These are phyloP conservation scores for Cabera pusaria DNA, from an alignment of 2,888 invertebrate species.

Conservation along the genomic window DNA sequence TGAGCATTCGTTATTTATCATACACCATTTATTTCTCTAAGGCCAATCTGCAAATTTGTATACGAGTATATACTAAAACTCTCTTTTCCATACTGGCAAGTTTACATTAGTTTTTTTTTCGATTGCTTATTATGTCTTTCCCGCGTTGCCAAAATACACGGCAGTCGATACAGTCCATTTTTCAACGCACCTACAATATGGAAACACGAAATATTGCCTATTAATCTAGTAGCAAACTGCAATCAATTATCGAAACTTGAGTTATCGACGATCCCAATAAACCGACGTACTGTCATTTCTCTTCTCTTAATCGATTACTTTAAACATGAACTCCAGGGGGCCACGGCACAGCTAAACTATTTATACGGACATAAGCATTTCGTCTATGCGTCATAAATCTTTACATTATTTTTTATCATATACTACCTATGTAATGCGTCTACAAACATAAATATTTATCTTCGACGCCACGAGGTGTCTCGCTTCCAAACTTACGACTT, in stretches of 20 bases:
- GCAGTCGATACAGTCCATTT: conserved; percentile 42
- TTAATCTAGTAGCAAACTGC: conserved; percentile 75
- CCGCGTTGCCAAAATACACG: no score
- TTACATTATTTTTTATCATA: conserved; percentile 50
- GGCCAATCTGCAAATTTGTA: no score
- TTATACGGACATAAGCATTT: conserved; percentile 56
- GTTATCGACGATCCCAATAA: conserved; percentile 72
- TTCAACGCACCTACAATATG: conserved; percentile 49
- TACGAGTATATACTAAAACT: no score
- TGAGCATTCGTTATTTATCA: no score
- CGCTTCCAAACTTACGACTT: conserved; percentile 24
- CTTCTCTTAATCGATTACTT: conserved; percentile 80
- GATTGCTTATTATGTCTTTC: no score
- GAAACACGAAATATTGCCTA: conserved; percentile 61
- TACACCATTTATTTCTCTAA: no score
- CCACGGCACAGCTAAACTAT: conserved; percentile 52
- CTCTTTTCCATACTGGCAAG: no score
- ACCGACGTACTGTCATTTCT: conserved; percentile 80
- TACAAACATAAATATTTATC: conserved; percentile 19
- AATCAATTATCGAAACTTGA: conserved; percentile 81
- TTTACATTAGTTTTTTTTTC: no score
- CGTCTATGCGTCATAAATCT: conserved; percentile 62
- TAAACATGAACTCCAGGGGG: conserved; percentile 76
- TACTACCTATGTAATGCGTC: conserved; percentile 19
- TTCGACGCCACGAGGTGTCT: conserved; percentile 25